These are phyloP conservation scores for Buphagus erythrorhynchus DNA, from an alignment of 2,797 vertebrate genomes.

Conservation along the genomic window DNA sequence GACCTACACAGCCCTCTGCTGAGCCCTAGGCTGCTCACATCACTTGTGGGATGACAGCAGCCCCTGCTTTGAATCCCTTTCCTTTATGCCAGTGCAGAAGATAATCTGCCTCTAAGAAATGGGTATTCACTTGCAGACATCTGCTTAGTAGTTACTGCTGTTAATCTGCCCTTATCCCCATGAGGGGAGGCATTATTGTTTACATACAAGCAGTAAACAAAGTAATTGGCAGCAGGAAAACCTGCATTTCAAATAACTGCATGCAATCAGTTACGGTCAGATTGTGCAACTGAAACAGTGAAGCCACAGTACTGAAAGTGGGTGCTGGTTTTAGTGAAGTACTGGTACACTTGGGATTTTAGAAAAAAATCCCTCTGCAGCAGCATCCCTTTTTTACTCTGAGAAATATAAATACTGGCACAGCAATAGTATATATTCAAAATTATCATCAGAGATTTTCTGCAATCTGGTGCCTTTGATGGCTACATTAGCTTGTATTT, in stretches of 20 bases:
- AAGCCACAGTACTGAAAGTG: not conserved
- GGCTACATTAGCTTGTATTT: not conserved
- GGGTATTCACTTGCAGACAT: not conserved
- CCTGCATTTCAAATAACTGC: not conserved
- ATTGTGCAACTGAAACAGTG: not conserved
- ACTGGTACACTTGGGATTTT: not conserved
- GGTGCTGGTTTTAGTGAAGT: not conserved
- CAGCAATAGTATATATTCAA: not conserved
- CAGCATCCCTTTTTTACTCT: not conserved
- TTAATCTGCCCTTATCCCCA: not conserved
- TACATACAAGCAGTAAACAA: not conserved
- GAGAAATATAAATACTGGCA: not conserved
- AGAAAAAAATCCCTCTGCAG: not conserved
- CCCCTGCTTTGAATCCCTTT: not conserved
- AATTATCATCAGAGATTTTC: not conserved
- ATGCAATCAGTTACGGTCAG: not conserved
- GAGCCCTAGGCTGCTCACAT: not conserved
- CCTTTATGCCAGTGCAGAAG: not conserved
- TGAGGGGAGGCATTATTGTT: not conserved
- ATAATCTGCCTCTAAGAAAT: conserved; percentile 3
- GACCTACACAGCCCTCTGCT: not conserved
- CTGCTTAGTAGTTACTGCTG: conserved; percentile 6
- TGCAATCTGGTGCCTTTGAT: not conserved
- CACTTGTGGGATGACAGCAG: not conserved
- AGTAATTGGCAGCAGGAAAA: conserved; percentile 1